Evolutionary conservation across 2,113 vertebrate genomes (phyloP), one percentile per base, ranked within the genome.

Genomic region (Nannobrachium achirus): DNA sequence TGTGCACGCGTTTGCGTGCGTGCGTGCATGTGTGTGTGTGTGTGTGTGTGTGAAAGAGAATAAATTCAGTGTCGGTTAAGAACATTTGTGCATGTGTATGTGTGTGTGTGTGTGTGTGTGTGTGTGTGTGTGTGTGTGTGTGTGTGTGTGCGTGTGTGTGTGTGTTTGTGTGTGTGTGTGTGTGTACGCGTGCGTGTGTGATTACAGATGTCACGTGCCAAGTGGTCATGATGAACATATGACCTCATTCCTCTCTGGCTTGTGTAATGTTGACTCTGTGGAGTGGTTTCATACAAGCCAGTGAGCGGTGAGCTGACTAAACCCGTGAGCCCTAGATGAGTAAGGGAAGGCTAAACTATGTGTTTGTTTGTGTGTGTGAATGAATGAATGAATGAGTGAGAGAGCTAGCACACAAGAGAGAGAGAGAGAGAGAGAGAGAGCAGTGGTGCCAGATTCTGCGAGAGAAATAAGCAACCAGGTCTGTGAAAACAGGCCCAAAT

Each of bases 191-290:
- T 15, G 40, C 59, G 6, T 62, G 19, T 38, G 42, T 58, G 33
- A 0, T 19, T 44, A 52, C 2, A 53, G 20, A 10, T 33, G 73
- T 66, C 63, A 70, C 68, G 70, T 76, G 59, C 48, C 41, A 71
- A 40, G 66, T 40, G 4, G 39, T 50, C 62, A 41, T 44, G 42
- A 41, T 44, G 42, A 44, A 44, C 66, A 65, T 64, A 72, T 72
- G 67, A 78, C 20, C 38, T 41, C 56, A 68, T 18, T 14, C 14
- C 16, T 71, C 58, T 52, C 16, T 44, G 8, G 7, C 6, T 11
- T 8, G 7, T 11, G 38, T 52, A 11, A 33, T 4, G 8, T 14
- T 13, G 9, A 56, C 8, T 58, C 40, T 75, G 57, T 25, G 57
- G 42, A 44, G 42, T 8, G 8, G 42, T 11, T 44, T 44, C 42